Evolutionary conservation across 2,888 invertebrate species (phyloP), one percentile per base, ranked within the genome.

Genomic region (Nymphalis urticae): DNA sequence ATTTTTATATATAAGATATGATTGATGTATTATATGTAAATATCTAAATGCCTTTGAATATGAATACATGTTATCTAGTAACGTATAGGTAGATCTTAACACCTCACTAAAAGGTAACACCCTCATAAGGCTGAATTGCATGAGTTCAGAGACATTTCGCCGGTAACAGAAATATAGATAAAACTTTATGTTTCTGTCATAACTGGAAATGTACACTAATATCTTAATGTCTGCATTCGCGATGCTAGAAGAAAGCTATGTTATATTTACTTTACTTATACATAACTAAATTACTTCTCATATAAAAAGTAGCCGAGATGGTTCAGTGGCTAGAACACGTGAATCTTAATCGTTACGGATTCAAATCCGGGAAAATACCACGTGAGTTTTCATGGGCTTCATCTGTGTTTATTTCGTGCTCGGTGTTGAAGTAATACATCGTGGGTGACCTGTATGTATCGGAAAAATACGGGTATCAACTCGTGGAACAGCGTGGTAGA

Each of bases 81-180:
- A 56, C 17, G 17, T 56, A 56, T 56, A 54, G 51, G 6, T 48
- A 6, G 10, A 27, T 7, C 32, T 56, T 32, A 27, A 66, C 63
- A 66, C 60, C 60, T 48, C 53, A 47, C 53, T 61, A 63, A 66
- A 70, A 59, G 66, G 66, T 69, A 61, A 64, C 47, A 60, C 54
- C 66, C 59, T 70, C 66, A 48, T 70, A 66, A 70, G 66, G 47
- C 60, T 59, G 60, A 60, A 70, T 70, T 59, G 66, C 48, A 27
- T 17, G 66, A 66, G 32, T 64, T 54, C 64, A 67, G 60, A 48
- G 64, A 48, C 62, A 62, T 32, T 54, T 60, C 59, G 63, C 56
- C 21, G 63, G 54, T 51, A 42, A 42, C 17, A 42, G 19, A 58
- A 58, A 58, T 42, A n/a, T 32, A 56, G 42, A 58, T 58, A 36